Evolutionary conservation across 2,888 invertebrate species (phyloP).

Genomic region (Nomada fabriciana): DNA sequence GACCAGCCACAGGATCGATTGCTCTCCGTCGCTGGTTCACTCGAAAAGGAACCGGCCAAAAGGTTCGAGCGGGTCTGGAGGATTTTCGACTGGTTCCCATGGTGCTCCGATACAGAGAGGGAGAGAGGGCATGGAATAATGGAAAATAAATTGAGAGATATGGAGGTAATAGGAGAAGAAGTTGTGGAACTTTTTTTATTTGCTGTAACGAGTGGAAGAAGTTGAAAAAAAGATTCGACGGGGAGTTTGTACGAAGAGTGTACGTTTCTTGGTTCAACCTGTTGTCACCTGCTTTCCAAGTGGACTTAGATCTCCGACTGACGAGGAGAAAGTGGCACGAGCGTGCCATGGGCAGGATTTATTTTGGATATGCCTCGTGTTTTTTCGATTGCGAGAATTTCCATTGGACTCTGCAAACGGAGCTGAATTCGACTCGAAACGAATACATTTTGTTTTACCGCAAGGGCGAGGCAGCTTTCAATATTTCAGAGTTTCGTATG

Average conservation of each 20-base stretch:
- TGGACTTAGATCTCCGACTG: neutral
- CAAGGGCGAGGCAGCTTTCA: too few species aligned
- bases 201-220: too few species aligned
- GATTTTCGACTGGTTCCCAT: neutral
- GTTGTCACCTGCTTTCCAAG: neutral
- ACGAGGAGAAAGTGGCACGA: slow-evolving; percentile 6
- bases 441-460: too few species aligned
- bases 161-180: too few species aligned
- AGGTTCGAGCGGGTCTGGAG: neutral
- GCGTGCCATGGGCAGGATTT: neutral
- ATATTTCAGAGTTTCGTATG: too few species aligned
- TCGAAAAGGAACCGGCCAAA: slow-evolving; percentile 29
- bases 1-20: slow-evolving; percentile 56
- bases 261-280: neutral
- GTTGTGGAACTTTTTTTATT: neutral
- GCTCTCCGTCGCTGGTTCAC: slow-evolving; percentile 3
- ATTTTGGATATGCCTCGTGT: too few species aligned
- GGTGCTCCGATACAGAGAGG: neutral
- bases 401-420: neutral
- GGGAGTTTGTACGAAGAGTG: neutral
- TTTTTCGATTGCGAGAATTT: neutral
- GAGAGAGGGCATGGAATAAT: too few species aligned
- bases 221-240: too few species aligned
- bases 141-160: too few species aligned
- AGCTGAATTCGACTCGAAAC: too few species aligned